phyloP scores from a whole-genome alignment of 2,888 invertebrate species.

The Oxytorus armatus region DNA sequence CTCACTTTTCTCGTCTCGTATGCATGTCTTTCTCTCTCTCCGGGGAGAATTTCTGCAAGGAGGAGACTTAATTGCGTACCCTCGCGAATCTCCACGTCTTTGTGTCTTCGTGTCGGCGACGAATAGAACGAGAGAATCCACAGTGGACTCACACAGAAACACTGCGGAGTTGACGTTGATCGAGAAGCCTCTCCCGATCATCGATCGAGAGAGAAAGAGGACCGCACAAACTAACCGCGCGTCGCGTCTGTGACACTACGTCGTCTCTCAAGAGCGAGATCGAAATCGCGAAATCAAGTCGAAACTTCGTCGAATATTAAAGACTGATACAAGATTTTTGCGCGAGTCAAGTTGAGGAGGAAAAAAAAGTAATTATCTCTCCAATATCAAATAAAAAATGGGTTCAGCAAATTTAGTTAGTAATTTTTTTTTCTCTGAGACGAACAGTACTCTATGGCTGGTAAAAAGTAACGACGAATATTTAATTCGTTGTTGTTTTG shows the following conservation, averaged over 20 bases:
- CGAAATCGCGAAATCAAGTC: slow-evolving; percentile 23
- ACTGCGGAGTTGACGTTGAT: slow-evolving; percentile 63
- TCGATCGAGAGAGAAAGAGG: slow-evolving; percentile 54
- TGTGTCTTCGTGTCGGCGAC: slow-evolving; percentile 6
- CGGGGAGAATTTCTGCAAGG: slow-evolving; percentile 31
- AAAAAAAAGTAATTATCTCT: not conserved
- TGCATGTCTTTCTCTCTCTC: not conserved
- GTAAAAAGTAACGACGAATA: no score
- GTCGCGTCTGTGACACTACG: slow-evolving; percentile 22
- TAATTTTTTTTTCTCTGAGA: not conserved
- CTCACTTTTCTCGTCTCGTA: not conserved
- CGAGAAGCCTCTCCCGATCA: slow-evolving; percentile 62
- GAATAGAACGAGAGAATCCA: slow-evolving; percentile 3
- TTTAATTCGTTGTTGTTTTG: no score
- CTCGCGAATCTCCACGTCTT: slow-evolving; percentile 45
- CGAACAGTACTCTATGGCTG: no score
- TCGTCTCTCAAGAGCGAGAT: slow-evolving; percentile 10
- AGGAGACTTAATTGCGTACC: slow-evolving; percentile 66
- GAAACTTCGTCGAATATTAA: slow-evolving; percentile 16
- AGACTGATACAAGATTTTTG: slow-evolving; percentile 27
- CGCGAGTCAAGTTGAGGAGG: slow-evolving; percentile 1
- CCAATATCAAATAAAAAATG: no score
- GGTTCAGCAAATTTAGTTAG: not conserved
- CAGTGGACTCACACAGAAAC: slow-evolving; percentile 4
- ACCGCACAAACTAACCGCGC: slow-evolving; percentile 17